Evolutionary conservation across 2,797 vertebrate species (phyloP), one percentile per base, ranked within the genome.

Genomic region (Eutrigla gurnardus): DNA sequence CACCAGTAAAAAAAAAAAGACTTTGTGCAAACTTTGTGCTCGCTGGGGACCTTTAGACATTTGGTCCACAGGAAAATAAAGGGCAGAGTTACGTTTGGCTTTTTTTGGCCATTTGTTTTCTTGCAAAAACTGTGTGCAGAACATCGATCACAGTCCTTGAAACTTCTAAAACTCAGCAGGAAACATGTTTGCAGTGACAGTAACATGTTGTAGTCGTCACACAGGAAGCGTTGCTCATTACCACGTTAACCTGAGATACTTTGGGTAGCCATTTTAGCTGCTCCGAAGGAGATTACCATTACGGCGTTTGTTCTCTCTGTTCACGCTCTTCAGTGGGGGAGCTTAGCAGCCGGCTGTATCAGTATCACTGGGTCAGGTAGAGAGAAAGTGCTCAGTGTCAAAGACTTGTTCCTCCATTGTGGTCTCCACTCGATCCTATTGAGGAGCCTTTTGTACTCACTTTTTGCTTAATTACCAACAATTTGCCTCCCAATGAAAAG

Each of bases 371-470:
- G 73, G 77, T 84, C 82, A 86, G 78, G 70, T 75, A 53, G 36
- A 83, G 89, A 86, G 92, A 93, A 93, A 93, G 90, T 92, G 86
- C 80, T 88, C 68, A 1, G 73, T 92, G 91, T 91, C 88, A 92
- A 77, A 84, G 83, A 72, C 78, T 64, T 81, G 82, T 81, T 88
- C 53, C 70, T 84, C 78, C 58, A 89, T 86, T 89, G 88, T 91
- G 68, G 78, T 40, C 62, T 77, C 54, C 61, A 45, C 69, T 85
- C 82, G 64, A 14, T 75, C 71, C 78, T 66, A 60, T 75, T 77
- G 67, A 89, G 42, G 65, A 42, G 78, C 65, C 75, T 86, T 89
- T 88, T 91, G 84, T 89, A 49, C 37, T 69, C 36, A 17, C 76
- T 75, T 88, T 25, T 84, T 85, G 58, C 83, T 88, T 86, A 89